These are phyloP conservation scores for Apteryx mantelli DNA, from an alignment of 2,113 vertebrate genomes.

Conservation along the genomic window DNA sequence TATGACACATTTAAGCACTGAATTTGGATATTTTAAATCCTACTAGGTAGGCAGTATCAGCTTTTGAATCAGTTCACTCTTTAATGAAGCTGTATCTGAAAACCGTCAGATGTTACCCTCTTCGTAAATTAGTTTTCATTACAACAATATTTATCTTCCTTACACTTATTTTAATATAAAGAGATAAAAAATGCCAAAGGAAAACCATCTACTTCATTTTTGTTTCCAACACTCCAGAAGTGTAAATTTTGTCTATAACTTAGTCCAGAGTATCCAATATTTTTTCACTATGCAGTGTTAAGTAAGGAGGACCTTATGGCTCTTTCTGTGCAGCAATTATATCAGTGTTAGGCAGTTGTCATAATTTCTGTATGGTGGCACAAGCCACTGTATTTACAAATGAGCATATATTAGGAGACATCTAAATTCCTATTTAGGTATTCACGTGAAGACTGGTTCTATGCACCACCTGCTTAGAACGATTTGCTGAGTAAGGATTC, in stretches of 20 bases:
- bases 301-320: neutral
- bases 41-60: neutral
- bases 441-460: neutral
- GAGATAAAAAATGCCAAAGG: neutral
- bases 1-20: neutral
- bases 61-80: conserved; percentile 23
- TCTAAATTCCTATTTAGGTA: neutral
- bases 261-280: neutral
- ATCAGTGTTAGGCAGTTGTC: neutral
- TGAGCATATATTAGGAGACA: neutral
- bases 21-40: conserved; percentile 29
- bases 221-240: neutral
- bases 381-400: neutral
- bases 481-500: neutral
- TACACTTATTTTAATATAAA: neutral
- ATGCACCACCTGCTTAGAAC: neutral
- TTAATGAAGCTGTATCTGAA: neutral
- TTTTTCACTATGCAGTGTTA: neutral
- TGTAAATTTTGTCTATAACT: neutral
- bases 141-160: neutral
- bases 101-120: neutral
- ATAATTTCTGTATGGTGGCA: neutral
- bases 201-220: neutral
- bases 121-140: conserved; percentile 5
- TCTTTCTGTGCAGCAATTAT: neutral